A percentile compares a stretch with the other conserved stretches of the same genome.
Conservation (phyloP, 2,113 vertebrate species). For the Puffinus mauretanicus region DNA sequence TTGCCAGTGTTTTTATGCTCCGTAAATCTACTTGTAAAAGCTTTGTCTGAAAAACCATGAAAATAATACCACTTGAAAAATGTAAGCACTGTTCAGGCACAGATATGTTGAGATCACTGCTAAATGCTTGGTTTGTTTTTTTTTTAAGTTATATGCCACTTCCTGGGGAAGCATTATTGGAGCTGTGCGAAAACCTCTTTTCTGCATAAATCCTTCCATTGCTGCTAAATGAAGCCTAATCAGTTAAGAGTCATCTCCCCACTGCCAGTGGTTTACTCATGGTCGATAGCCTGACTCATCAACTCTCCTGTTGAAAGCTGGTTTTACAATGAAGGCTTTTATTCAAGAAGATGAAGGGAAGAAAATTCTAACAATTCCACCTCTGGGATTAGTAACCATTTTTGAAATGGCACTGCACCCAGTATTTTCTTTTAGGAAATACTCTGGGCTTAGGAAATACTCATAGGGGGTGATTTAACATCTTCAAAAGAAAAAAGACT, state of each 20-base stretch:
- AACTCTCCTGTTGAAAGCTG: background rate
- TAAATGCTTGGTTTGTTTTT: background rate
- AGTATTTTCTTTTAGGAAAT: background rate
- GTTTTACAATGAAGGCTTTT: conserved; percentile 52
- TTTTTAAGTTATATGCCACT: background rate
- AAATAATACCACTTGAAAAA: conserved; percentile 34
- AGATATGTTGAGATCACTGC: background rate
- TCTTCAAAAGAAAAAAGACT: background rate
- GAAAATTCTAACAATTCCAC: conserved; percentile 12
- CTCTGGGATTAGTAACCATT: background rate
- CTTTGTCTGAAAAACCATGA: conserved; percentile 18
- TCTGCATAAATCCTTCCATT: conserved; percentile 24
- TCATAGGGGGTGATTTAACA: background rate
- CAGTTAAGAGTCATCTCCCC: background rate
- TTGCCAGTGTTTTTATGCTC: background rate
- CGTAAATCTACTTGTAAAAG: conserved; percentile 6
- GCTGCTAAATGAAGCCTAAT: conserved; percentile 21
- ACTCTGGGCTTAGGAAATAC: background rate
- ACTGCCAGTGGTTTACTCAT: conserved; percentile 6
- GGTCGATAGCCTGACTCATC: conserved; percentile 32
- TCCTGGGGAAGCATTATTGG: background rate
- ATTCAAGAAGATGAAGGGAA: background rate
- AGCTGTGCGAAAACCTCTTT: background rate
- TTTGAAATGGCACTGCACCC: background rate
- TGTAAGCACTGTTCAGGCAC: background rate